Evolutionary conservation across 2,797 vertebrate genomes (phyloP).

Genomic region (Gobionotothen gibberifrons): DNA sequence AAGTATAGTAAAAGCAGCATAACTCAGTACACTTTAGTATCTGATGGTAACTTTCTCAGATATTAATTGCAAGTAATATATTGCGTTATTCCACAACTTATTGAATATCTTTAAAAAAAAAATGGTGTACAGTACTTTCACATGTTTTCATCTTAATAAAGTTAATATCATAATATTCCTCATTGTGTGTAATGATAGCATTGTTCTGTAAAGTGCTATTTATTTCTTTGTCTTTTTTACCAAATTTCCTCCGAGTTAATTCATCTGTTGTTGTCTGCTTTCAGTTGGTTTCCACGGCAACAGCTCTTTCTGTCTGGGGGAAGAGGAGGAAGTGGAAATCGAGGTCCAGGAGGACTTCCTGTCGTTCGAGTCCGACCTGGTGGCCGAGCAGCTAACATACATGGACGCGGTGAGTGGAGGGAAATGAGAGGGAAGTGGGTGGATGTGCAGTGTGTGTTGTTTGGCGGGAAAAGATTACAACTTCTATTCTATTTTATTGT

Average conservation of each 20-base stretch:
- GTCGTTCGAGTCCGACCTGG: conserved; percentile 88
- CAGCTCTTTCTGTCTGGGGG: conserved; percentile 82
- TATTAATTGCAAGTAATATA: too few species aligned
- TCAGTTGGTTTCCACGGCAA: conserved; percentile 86
- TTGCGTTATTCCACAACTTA: too few species aligned
- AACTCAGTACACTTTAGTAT: too few species aligned
- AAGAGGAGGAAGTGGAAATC: conserved; percentile 88
- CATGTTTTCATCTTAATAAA: too few species aligned
- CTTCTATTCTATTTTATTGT: too few species aligned
- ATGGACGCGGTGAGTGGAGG: conserved; percentile 91
- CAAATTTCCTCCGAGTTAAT: not conserved
- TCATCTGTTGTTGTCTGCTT: conserved; percentile 8
- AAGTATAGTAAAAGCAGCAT: too few species aligned
- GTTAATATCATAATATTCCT: too few species aligned
- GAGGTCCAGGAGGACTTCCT: conserved; percentile 89
- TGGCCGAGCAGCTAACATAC: conserved; percentile 96
- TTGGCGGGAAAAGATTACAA: too few species aligned
- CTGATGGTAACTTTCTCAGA: too few species aligned
- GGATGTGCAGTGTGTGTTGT: not conserved
- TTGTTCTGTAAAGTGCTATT: not conserved
- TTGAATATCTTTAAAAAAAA: too few species aligned
- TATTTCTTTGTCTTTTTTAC: not conserved
- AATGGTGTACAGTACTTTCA: too few species aligned
- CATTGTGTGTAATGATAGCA: too few species aligned
- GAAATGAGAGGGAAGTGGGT: not conserved